A percentile compares a stretch with the other conserved stretches of the same genome.
Conservation (phyloP, 2,113 vertebrate species). For the Ginglymostoma cirratum region DNA sequence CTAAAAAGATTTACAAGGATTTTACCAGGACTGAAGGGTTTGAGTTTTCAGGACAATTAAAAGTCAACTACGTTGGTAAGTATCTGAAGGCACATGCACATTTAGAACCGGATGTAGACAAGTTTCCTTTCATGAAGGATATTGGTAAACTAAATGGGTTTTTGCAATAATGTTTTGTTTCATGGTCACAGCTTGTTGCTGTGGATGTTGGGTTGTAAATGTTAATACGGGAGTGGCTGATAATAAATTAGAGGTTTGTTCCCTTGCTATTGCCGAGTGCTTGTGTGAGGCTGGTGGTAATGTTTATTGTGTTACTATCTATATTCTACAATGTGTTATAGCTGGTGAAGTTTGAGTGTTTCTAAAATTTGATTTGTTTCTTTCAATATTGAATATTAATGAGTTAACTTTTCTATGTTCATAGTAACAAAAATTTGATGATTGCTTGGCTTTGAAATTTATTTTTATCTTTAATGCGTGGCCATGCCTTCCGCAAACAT, state of each 20-base stretch:
- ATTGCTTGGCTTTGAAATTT: neutral
- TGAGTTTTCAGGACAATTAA: no score
- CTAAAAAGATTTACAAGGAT: no score
- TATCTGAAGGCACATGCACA: no score
- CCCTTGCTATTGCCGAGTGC: neutral
- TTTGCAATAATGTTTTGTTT: neutral
- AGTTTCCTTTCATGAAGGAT: neutral
- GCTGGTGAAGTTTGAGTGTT: neutral
- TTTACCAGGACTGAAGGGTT: no score
- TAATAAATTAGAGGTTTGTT: neutral
- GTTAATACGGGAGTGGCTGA: neutral
- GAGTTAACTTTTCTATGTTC: neutral
- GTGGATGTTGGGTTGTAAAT: neutral
- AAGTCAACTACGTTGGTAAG: no score
- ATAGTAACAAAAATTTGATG: neutral
- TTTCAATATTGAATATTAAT: neutral
- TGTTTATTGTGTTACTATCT: neutral
- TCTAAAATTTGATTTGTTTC: neutral
- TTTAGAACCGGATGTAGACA: no score
- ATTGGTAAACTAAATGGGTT: neutral
- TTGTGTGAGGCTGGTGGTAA: neutral
- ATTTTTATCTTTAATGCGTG: neutral
- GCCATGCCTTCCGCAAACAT: neutral
- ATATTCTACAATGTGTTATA: neutral
- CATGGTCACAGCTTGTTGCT: neutral